Base-by-base conservation (phyloP, 2,888 invertebrate genomes). In the Falcaria lacertinaria region DNA sequence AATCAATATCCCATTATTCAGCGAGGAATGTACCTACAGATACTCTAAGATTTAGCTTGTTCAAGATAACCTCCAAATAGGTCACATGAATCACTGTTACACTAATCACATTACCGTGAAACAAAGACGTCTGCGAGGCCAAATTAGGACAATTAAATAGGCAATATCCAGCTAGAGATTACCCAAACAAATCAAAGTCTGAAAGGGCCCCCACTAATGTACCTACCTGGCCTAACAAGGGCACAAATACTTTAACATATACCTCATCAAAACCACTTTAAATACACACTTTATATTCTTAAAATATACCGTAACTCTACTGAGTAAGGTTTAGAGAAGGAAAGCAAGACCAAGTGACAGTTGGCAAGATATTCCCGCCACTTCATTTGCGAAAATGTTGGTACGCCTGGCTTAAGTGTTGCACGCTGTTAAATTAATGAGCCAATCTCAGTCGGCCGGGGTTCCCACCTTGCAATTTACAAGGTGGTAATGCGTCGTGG, bases 371-470 rank as follows among this genome's bases (percentile, higher is more conserved):
- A 65, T 74, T 75, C 69, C 77, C 75, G 80, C 74, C 83, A 87
- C 83, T 85, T 87, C 83, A 86, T 88, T 87, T 85, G 74, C 77
- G 82, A 80, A 74, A 85, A 85, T 81, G 83, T 80, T 84, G 82
- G 82, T 81, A 77, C 72, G 77, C 74, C 80, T 78, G 75, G 83
- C 84, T 84, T 86, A 86, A 88, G 85, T 84, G 88, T 87, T 86
- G 85, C 87, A 74, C 80, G 83, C 78, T 86, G 86, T 87, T 83
- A 88, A 89, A 88, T 87, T 86, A 87, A 89, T 88, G 88, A 89
- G 88, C 79, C 88, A 88, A 88, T 89, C 85, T 87, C 69, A 62
- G 70, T 67, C 70, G 69, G 71, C 37, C 71, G 69, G 79, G 74
- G 76, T 67, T 77, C 66, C 77, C 74, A 76, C 81, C 81, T 80